phyloP scores from a whole-genome alignment of 2,888 invertebrate species.

The Agelastica alni region DNA sequence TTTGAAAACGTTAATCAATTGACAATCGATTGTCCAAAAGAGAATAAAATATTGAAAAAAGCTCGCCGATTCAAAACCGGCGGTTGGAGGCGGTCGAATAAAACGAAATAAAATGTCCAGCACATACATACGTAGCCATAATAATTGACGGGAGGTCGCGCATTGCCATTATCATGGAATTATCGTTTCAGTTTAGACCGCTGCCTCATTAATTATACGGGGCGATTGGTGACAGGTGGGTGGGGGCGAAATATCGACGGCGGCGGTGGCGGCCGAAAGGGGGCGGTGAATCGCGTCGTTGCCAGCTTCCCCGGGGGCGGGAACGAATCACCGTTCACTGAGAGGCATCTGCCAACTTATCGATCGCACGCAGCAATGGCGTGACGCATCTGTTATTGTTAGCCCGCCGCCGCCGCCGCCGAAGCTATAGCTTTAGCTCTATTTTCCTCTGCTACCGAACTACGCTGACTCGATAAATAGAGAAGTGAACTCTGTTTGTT shows the following conservation, averaged over 20 bases:
- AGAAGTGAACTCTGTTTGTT: constrained; percentile 4
- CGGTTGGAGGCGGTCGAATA: neutral
- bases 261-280: too few relatives aligned
- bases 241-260: constrained; percentile 32
- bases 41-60: neutral
- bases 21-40: too few relatives aligned
- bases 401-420: constrained; percentile 17
- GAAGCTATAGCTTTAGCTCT: constrained; percentile 1
- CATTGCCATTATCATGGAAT: constrained; percentile 61
- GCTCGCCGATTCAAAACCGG: neutral
- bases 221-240: constrained; percentile 49
- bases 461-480: constrained; percentile 4
- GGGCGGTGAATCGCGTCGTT: constrained; percentile 33
- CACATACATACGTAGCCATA: constrained; percentile 30
- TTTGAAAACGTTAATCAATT: too few relatives aligned
- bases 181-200: constrained; percentile 58
- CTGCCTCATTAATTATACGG: constrained; percentile 55
- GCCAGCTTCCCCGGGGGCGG: constrained; percentile 42
- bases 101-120: constrained; percentile 10
- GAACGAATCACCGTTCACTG: constrained; percentile 30
- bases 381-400: constrained; percentile 41
- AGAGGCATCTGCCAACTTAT: constrained; percentile 49
- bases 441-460: constrained; percentile 7
- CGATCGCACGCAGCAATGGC: constrained; percentile 47
- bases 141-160: constrained; percentile 55